Evolutionary conservation across 2,888 invertebrate species (phyloP).

Genomic region (Ormyrus rosae): DNA sequence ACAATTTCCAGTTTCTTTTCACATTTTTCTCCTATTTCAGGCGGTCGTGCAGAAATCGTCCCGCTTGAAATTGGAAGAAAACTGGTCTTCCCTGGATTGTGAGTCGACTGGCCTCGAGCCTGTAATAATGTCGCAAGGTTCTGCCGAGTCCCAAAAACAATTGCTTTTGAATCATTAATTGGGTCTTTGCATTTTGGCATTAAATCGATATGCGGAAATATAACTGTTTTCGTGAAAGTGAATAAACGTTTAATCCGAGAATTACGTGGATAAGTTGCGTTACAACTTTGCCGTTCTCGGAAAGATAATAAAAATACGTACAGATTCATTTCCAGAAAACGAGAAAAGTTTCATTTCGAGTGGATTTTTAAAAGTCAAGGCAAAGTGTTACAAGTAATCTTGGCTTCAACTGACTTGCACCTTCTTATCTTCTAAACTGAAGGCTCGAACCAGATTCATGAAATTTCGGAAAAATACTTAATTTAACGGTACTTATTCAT

Average conservation of each 20-base stretch:
- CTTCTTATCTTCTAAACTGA: background rate
- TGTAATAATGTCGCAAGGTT: no score
- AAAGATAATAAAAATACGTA: background rate
- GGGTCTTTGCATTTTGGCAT: no score
- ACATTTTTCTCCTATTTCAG: background rate
- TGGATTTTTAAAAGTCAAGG: no score
- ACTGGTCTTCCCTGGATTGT: no score
- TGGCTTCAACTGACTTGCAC: background rate
- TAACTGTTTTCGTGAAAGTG: constrained; percentile 40
- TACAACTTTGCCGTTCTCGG: constrained; percentile 5
- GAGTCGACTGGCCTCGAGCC: no score
- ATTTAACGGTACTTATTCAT: no score
- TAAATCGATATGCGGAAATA: constrained; percentile 27
- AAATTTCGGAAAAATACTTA: no score
- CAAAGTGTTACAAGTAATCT: no score
- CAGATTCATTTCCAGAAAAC: constrained; percentile 4
- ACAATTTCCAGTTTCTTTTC: background rate
- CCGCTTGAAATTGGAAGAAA: no score
- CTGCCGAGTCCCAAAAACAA: no score
- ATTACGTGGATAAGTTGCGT: constrained; percentile 6
- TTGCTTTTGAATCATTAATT: no score
- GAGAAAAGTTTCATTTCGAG: constrained; percentile 14
- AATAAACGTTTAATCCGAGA: constrained; percentile 27
- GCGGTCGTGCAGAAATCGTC: no score
- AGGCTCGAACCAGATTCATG: background rate